Conservation (phyloP, 2,113 vertebrate species). For the Amphiprion ocellaris region DNA sequence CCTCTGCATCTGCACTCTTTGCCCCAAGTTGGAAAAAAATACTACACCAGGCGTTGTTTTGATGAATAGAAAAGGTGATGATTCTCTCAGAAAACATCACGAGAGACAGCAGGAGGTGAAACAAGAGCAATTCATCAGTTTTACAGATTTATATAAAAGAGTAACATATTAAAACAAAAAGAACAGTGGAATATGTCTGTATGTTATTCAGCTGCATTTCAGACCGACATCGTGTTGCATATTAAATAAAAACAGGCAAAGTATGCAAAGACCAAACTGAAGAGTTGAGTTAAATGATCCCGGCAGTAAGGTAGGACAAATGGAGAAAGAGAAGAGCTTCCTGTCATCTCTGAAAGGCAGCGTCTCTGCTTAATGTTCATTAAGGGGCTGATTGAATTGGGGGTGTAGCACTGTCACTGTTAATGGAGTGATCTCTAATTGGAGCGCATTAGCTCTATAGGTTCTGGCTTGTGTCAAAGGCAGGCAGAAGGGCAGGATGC, state of each 20-base stretch:
- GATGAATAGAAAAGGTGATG: slow-evolving; percentile 44
- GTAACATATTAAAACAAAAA: slow-evolving; percentile 38
- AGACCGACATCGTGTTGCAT: background rate
- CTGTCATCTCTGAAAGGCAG: slow-evolving; percentile 61
- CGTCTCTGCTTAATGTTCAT: slow-evolving; percentile 78
- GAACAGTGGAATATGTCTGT: slow-evolving; percentile 8
- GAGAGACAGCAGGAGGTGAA: slow-evolving; percentile 28
- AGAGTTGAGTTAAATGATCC: slow-evolving; percentile 4
- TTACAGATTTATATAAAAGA: slow-evolving; percentile 14
- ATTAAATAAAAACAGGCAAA: background rate
- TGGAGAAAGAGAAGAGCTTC: slow-evolving; percentile 36
- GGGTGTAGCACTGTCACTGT: slow-evolving; percentile 80
- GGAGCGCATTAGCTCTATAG: slow-evolving; percentile 63
- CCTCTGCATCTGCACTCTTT: slow-evolving; percentile 42
- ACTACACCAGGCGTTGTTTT: slow-evolving; percentile 55
- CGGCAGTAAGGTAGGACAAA: slow-evolving; percentile 4
- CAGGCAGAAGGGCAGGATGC: slow-evolving; percentile 51
- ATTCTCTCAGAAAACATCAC: slow-evolving; percentile 50
- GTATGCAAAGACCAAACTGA: background rate
- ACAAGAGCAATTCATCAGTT: slow-evolving; percentile 26
- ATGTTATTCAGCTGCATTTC: background rate
- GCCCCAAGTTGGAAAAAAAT: slow-evolving; percentile 30
- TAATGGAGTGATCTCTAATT: slow-evolving; percentile 83
- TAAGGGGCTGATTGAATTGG: slow-evolving; percentile 78
- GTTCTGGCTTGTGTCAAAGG: slow-evolving; percentile 73